Percentiles rank a stretch among this genome's conserved stretches.
Evolutionary conservation across 2,113 vertebrate genomes (phyloP).

Genomic region (Bostrychus sinensis): DNA sequence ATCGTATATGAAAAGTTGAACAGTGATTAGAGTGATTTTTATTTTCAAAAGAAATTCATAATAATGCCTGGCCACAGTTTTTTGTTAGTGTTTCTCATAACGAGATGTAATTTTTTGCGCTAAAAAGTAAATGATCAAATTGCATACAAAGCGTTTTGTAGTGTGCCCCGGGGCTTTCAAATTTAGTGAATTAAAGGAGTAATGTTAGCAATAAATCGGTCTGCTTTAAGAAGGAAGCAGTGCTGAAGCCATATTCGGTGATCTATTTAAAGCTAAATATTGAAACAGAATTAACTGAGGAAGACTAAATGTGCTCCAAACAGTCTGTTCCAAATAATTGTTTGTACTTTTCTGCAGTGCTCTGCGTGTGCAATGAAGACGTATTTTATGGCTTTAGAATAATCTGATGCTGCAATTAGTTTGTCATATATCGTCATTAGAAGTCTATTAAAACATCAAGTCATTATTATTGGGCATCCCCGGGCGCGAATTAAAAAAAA

Average conservation of each 20-base stretch:
- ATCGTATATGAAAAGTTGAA: too few species aligned
- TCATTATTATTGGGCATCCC: conserved; percentile 82
- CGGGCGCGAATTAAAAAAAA: conserved; percentile 87
- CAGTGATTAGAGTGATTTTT: too few species aligned
- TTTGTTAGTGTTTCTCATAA: background rate
- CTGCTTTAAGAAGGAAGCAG: background rate
- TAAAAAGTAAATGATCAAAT: conserved; percentile 10
- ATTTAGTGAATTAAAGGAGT: conserved; percentile 13
- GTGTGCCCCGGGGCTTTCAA: conserved; percentile 18
- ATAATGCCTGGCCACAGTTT: background rate
- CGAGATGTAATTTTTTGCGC: background rate
- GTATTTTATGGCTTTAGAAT: conserved; percentile 77
- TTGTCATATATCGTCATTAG: conserved; percentile 86
- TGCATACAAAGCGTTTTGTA: conserved; percentile 8
- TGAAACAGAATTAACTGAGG: conserved; percentile 54
- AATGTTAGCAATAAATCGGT: background rate
- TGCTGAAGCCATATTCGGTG: background rate
- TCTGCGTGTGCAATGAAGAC: conserved; percentile 71
- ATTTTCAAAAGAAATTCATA: background rate
- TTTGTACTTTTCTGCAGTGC: conserved; percentile 60
- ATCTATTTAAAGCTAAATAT: conserved; percentile 44
- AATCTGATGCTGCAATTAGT: conserved; percentile 83
- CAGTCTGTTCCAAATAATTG: conserved; percentile 31
- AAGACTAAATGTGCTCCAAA: conserved; percentile 31
- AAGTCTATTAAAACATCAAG: conserved; percentile 91